A percentile compares a stretch with the other conserved stretches of the same genome.
Conservation (phyloP, 1,140 invertebrate species). For the Drosophila pruinosa region DNA sequence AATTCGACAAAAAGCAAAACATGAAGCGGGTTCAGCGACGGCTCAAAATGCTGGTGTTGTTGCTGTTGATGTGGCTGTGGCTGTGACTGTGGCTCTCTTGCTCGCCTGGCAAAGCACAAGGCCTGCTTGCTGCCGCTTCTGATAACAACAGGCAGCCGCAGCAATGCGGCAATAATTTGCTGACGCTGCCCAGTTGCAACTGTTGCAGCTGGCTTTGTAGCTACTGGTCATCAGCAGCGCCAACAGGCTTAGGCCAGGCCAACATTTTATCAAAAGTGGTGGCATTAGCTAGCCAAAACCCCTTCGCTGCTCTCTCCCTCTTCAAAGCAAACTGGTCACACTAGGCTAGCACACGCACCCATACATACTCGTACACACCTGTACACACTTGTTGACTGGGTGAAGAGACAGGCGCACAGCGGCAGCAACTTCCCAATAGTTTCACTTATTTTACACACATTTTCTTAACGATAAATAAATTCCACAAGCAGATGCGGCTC, state of each 20-base stretch:
- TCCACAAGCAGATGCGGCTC: slow-evolving; percentile 74
- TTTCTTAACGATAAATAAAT: slow-evolving; percentile 80
- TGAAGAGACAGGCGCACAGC: slow-evolving; percentile 34
- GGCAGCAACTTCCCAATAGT: slow-evolving; percentile 66
- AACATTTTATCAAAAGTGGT: slow-evolving; percentile 79
- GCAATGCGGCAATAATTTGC: slow-evolving; percentile 79
- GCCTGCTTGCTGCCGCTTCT: slow-evolving; percentile 47
- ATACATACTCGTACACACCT: too few species aligned
- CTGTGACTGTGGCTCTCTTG: slow-evolving; percentile 3
- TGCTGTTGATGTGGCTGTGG: slow-evolving; percentile 20
- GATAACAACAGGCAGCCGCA: slow-evolving; percentile 68
- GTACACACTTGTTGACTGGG: too few species aligned
- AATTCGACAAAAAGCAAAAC: slow-evolving; percentile 66
- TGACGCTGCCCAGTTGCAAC: slow-evolving; percentile 18
- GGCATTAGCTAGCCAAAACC: slow-evolving; percentile 54
- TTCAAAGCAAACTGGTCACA: slow-evolving; percentile 65
- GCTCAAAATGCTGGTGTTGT: slow-evolving; percentile 19
- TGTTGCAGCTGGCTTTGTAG: slow-evolving; percentile 7
- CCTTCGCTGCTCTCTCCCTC: neutral
- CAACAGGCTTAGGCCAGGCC: slow-evolving; percentile 70
- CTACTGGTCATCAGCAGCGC: slow-evolving; percentile 23
- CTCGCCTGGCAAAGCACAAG: slow-evolving; percentile 67
- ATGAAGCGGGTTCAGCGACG: slow-evolving; percentile 2
- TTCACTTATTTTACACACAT: slow-evolving; percentile 80
- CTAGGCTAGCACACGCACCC: too few species aligned